phyloP scores from a whole-genome alignment of 2,113 vertebrate genomes.

The Lagopus muta region DNA sequence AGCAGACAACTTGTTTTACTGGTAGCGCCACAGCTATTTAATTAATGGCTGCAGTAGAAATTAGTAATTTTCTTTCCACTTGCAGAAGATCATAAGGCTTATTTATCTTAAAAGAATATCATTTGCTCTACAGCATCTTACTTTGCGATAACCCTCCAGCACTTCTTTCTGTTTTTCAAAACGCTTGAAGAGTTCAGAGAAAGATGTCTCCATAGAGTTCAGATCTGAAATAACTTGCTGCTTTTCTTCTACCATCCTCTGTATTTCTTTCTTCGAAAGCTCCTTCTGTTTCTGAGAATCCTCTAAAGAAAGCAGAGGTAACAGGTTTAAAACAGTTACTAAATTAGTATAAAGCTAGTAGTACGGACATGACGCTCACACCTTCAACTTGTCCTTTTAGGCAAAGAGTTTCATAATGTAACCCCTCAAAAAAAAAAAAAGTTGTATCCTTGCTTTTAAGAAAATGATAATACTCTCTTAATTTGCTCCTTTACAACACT shows the following conservation, averaged over 20 bases:
- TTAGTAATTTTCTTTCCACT: background rate
- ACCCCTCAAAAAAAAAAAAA: background rate
- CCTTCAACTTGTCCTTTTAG: background rate
- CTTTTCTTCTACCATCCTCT: slow-evolving; percentile 81
- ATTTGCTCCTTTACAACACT: background rate
- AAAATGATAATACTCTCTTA: background rate
- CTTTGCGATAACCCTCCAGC: slow-evolving; percentile 88
- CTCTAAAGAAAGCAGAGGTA: slow-evolving; percentile 63
- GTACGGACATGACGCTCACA: background rate
- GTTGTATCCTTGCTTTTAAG: background rate
- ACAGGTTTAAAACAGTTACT: background rate
- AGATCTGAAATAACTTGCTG: slow-evolving; percentile 85
- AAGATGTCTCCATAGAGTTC: slow-evolving; percentile 86
- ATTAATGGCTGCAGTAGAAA: background rate
- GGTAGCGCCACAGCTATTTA: background rate
- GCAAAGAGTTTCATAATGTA: background rate
- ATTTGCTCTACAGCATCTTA: slow-evolving; percentile 33
- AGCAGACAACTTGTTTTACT: background rate
- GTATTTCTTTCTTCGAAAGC: slow-evolving; percentile 73
- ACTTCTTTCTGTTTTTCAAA: slow-evolving; percentile 91
- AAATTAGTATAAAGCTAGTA: background rate
- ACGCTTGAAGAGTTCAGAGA: slow-evolving; percentile 90
- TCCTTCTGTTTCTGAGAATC: slow-evolving; percentile 84
- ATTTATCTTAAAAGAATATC: background rate
- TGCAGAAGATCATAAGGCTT: background rate